Evolutionary conservation across 2,797 vertebrate genomes (phyloP), one percentile per base, ranked within the genome.

Genomic region (Peromyscus aztecus): DNA sequence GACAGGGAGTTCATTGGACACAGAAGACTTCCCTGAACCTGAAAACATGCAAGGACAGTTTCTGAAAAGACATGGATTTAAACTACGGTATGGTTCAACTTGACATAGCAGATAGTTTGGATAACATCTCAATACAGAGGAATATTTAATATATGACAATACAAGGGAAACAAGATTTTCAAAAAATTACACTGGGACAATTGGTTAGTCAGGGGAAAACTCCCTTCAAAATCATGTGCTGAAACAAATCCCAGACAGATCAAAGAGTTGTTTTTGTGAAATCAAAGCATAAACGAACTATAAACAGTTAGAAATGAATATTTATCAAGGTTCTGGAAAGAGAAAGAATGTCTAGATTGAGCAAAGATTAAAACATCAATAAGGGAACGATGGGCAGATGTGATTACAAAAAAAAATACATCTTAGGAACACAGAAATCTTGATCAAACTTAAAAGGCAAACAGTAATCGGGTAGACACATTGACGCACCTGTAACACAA

Each of bases 391-490:
- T 84, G 77, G 84, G 67, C 85, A 96, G 81, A 97, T 94, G 81
- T 92, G 43, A 88, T 96, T 90, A 96, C 55, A 96, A 94, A 82
- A 57, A 96, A 90, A 93, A 91, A 80, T 65, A 93, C 89, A 78
- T 94, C 77, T 94, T 94, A 31, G n/a, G 57, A 83, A 59, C 95
- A 94, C 91, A 91, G 95, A 97, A 95, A 96, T 49, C 49, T 73
- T 91, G 90, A 94, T 97, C 92, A 97, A 96, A 95, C 73, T 96
- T 92, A 65, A 97, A 97, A 97, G 82, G 73, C 89, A 94, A 94
- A 83, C 40, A 93, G 85, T 37, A 71, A 86, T 80, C 19, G 34
- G 17, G 19, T 16, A 80, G 91, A 85, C 4, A 82, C 34, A 88
- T 46, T 52, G 83, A 93, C 2, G 46, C 27, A 82, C 57, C 82